phyloP scores from a whole-genome alignment of 2,888 invertebrate genomes.

The Papilio protenor region DNA sequence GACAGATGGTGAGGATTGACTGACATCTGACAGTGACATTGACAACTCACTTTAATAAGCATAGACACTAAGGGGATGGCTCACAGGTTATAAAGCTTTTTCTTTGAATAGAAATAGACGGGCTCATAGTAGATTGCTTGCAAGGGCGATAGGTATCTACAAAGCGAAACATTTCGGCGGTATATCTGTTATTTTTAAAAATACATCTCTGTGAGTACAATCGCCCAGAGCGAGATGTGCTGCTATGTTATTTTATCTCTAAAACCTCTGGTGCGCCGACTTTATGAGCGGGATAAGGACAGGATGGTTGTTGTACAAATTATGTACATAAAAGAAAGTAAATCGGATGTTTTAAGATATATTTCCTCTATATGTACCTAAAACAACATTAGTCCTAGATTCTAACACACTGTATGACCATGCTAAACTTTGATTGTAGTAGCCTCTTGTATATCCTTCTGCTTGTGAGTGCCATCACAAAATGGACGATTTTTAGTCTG shows the following conservation, averaged over 20 bases:
- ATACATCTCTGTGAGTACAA: too few relatives aligned
- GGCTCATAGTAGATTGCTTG: too few relatives aligned
- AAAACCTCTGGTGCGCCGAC: too few relatives aligned
- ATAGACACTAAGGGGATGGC: neutral
- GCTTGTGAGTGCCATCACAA: slow-evolving; percentile 97
- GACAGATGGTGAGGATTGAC: neutral
- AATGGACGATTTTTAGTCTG: slow-evolving; percentile 97
- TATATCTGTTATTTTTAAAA: too few relatives aligned
- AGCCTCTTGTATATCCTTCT: slow-evolving; percentile 87
- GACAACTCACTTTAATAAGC: neutral
- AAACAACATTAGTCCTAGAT: neutral
- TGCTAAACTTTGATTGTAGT: slow-evolving; percentile 64
- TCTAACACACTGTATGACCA: slow-evolving; percentile 22
- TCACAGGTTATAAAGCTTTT: neutral
- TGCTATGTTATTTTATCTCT: too few relatives aligned
- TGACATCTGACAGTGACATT: neutral
- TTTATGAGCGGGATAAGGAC: too few relatives aligned
- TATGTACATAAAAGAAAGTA: neutral
- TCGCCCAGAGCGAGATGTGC: too few relatives aligned
- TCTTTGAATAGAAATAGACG: too few relatives aligned
- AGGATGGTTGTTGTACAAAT: neutral
- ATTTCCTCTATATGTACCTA: slow-evolving; percentile 19
- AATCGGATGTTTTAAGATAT: neutral
- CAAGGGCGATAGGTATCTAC: too few relatives aligned
- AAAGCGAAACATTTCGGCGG: too few relatives aligned